Evolutionary conservation across 2,888 invertebrate species (phyloP), one percentile per base, ranked within the genome.

Genomic region (Aphodius granarius): DNA sequence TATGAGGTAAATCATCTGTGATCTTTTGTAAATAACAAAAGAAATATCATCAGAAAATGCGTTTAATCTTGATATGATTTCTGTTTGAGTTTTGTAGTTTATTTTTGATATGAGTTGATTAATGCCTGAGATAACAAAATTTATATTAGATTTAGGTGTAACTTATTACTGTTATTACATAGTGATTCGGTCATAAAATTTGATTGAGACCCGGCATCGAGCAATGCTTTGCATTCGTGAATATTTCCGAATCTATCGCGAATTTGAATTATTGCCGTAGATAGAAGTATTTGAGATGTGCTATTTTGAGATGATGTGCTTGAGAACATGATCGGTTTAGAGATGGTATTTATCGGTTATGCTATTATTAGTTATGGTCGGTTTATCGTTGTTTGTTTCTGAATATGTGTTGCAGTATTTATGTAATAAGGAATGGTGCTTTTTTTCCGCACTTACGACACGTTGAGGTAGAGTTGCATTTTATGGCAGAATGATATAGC

Each of bases 391-490:
- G n/a, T n/a, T n/a, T n/a, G n/a, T n/a, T n/a, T n/a, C n/a, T n/a
- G n/a, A n/a, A n/a, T n/a, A n/a, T n/a, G n/a, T n/a, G n/a, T n/a
- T n/a, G n/a, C n/a, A n/a, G n/a, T n/a, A n/a, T n/a, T n/a, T n/a
- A n/a, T n/a, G n/a, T n/a, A n/a, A n/a, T n/a, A n/a, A 23, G 13
- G 71, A 20, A 19, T 71, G 16, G 20, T 73, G 73, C 17, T 21
- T 13, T 17, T 17, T 16, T 6, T 17, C 66, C 18, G 66, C 65
- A 23, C 66, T 73, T 22, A 17, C 18, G 18, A 43, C 43, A 43
- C 6, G 66, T 66, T 15, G 73, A 15, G 15, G 66, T 20, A 4
- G 73, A 73, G 13, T 21, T 64, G 13, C 73, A 73, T 65, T 66
- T 17, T 21, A 9, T 64, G 2, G 65, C 3, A 13, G 66, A 73